These are phyloP conservation scores for Rhynchophorus ferrugineus DNA, from an alignment of 1,140 invertebrate species.

Conservation along the genomic window DNA sequence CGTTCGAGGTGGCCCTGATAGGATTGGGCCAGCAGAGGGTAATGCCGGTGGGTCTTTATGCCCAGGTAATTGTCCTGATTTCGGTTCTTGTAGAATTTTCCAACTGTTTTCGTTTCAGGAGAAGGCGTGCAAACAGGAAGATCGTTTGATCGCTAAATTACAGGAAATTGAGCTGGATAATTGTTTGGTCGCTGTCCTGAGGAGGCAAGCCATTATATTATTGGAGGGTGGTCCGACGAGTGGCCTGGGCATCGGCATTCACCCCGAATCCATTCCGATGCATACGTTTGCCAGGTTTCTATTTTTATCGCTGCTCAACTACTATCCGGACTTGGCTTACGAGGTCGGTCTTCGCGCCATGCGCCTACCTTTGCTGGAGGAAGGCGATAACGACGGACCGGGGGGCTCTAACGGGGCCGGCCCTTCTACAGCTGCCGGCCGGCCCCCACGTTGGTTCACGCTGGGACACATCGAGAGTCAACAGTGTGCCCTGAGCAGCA, in stretches of 20 bases:
- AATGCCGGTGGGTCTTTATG: constrained; percentile 70
- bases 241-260: constrained; percentile 65
- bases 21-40: constrained; percentile 70
- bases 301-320: constrained; percentile 64
- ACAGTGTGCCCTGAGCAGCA: constrained; percentile 71
- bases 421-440: constrained; percentile 37
- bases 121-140: constrained; percentile 68
- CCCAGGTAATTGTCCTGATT: constrained; percentile 48
- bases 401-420: constrained; percentile 33
- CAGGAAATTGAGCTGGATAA: constrained; percentile 70
- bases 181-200: constrained; percentile 53
- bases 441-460: constrained; percentile 63
- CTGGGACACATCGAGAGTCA: constrained; percentile 72
- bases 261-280: constrained; percentile 71
- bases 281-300: constrained; percentile 73
- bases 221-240: constrained; percentile 67
- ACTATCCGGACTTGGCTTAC: constrained; percentile 71
- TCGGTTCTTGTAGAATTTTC: neutral
- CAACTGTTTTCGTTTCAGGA: constrained; percentile 40
- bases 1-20: constrained; percentile 59
- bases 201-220: constrained; percentile 52
- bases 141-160: constrained; percentile 64
- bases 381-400: constrained; percentile 54
- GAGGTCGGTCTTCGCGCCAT: constrained; percentile 55
- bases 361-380: constrained; percentile 69